Evolutionary conservation across 2,113 vertebrate genomes (phyloP), one percentile per base, ranked within the genome.

Genomic region (Nothobranchius kuhntae): DNA sequence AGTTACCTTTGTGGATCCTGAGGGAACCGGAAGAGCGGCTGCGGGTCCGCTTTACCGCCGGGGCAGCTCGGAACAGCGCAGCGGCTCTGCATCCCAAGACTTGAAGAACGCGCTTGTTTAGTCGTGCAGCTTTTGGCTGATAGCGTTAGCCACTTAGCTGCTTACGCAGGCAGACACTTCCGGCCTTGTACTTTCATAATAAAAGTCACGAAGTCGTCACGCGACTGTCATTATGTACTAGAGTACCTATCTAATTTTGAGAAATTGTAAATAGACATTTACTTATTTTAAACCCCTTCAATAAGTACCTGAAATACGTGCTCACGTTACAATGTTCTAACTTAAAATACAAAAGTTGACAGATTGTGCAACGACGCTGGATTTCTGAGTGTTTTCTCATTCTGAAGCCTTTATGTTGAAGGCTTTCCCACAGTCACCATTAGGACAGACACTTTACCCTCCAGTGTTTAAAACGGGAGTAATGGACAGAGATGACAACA

Each of bases 41-140:
- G 65, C 10, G 87, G 58, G 30, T 73, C 81, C 0, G 53, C 68
- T 51, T 62, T 84, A 0, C 51, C 53, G 65, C 94, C 87, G 14
- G 91, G 90, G 86, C 96, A 98, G 75, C 93, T 95, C 35, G 91
- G 92, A 53, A 94, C 95, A 12, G 93, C 95, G 73, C 96, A 97
- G 52, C 89, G 92, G 73, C 91, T 93, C 71, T 93, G 93, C 94
- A 95, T 96, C 17, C 0, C 85, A 42, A 44, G 2, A 44, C 6
- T 68, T 50, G 26, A 48, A 7, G 13, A 0, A 56, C 3, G 35
- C 5, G 2, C 3, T 5, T n/a, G 15, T 17, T 52, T 36, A 2
- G 2, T 2, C 5, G 2, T 14, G 2, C 55, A 36, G 42, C 13
- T 3, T 12, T 30, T 12, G 0, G 0, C 30, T 2, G 14, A 36